Percentiles rank a stretch among this genome's conserved stretches.
Evolutionary conservation across 1,140 invertebrate species (phyloP).

Genomic region (Anastatus disparis): DNA sequence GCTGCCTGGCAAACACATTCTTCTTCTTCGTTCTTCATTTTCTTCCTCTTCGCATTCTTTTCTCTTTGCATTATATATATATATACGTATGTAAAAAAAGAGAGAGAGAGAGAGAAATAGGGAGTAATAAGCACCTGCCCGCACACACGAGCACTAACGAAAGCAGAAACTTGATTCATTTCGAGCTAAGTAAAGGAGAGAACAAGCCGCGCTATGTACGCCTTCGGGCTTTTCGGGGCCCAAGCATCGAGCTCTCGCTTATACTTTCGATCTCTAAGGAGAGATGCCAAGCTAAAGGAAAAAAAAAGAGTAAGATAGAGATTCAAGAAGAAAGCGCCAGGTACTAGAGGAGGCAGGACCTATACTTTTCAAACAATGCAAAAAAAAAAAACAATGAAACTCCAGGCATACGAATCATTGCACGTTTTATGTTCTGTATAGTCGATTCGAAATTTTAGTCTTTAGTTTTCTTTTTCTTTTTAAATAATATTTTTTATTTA

Average conservation of each 20-base stretch:
- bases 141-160: too few species aligned
- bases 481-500: too few species aligned
- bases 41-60: too few species aligned
- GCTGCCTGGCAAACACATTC: background rate
- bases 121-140: conserved; percentile 67
- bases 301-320: background rate
- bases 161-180: conserved; percentile 66
- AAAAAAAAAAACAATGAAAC: background rate
- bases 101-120: conserved; percentile 36
- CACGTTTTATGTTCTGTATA: too few species aligned
- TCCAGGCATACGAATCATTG: conserved; percentile 13
- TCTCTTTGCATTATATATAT: too few species aligned
- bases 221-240: conserved; percentile 57
- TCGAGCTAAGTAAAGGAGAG: conserved; percentile 68
- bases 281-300: background rate
- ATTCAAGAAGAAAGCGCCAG: background rate
- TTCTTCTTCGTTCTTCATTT: too few species aligned
- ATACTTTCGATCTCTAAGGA: too few species aligned
- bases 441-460: too few species aligned
- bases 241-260: conserved; percentile 22
- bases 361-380: conserved; percentile 28
- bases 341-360: conserved; percentile 11
- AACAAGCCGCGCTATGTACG: conserved; percentile 58
- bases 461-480: too few species aligned
- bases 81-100: too few species aligned